phyloP scores from a whole-genome alignment of 2,888 invertebrate genomes.

The Kuschelorhynchus macadamiae region DNA sequence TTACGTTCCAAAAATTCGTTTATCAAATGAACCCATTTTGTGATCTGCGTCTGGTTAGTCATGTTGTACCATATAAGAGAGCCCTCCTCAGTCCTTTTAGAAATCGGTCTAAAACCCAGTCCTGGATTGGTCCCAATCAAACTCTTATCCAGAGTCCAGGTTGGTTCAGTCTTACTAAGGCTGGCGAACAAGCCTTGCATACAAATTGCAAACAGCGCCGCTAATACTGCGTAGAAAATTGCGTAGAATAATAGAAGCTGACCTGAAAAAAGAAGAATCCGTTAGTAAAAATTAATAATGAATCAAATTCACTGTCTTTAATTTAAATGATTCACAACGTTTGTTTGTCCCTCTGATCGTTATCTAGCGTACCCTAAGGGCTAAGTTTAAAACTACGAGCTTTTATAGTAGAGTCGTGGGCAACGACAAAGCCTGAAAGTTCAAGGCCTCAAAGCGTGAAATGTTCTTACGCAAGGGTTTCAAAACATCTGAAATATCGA shows the following conservation, averaged over 20 bases:
- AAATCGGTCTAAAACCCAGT: slow-evolving; percentile 77
- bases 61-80: slow-evolving; percentile 75
- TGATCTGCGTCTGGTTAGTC: slow-evolving; percentile 70
- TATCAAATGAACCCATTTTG: slow-evolving; percentile 72
- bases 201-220: slow-evolving; percentile 88
- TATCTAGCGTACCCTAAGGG: no score
- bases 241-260: slow-evolving; percentile 88
- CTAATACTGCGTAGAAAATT: slow-evolving; percentile 88
- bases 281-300: no score
- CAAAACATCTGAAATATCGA: no score
- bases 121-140: slow-evolving; percentile 81
- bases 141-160: slow-evolving; percentile 81
- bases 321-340: no score
- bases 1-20: slow-evolving; percentile 74
- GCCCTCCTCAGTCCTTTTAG: slow-evolving; percentile 71
- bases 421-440: no score
- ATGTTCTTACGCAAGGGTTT: no score
- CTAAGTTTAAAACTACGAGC: no score
- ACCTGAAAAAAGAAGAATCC: slow-evolving; percentile 74
- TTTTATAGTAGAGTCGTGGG: no score
- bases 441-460: no score
- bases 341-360: no score
- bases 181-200: slow-evolving; percentile 85
- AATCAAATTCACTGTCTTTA: no score
- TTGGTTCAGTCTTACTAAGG: slow-evolving; percentile 79